These are phyloP conservation scores for Orussus abietinus DNA, from an alignment of 1,140 invertebrate genomes.

Conservation along the genomic window DNA sequence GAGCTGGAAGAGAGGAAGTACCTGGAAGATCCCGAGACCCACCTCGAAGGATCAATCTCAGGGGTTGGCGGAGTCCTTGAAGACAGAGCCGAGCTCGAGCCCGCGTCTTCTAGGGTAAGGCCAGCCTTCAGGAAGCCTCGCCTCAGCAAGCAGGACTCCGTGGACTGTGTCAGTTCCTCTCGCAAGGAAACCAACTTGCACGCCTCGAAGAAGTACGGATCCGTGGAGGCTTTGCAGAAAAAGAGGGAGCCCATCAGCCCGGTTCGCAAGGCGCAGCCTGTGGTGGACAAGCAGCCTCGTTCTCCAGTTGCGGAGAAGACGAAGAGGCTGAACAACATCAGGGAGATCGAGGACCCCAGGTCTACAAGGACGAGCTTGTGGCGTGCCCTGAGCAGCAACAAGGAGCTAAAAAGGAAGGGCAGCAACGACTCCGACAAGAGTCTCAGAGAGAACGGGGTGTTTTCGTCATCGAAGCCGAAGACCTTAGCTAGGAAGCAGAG, in stretches of 20 bases:
- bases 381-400: constrained; percentile 15
- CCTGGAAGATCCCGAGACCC: no score
- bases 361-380: constrained; percentile 10
- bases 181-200: constrained; percentile 18
- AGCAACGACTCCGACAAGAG: constrained; percentile 32
- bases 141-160: constrained; percentile 33
- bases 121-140: no score
- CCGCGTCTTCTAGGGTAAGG: no score
- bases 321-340: constrained; percentile 31
- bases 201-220: constrained; percentile 25
- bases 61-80: no score
- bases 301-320: constrained; percentile 9
- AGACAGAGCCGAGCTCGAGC: no score
- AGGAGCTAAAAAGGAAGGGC: constrained; percentile 22
- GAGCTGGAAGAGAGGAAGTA: no score
- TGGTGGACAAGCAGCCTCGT: constrained; percentile 13
- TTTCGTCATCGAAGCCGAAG: constrained; percentile 5
- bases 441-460: constrained; percentile 10
- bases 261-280: no score
- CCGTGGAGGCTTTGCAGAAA: constrained; percentile 25
- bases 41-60: no score
- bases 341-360: constrained; percentile 28
- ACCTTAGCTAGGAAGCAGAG: constrained; percentile 23
- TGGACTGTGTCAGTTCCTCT: constrained; percentile 16
- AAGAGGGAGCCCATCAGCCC: constrained; percentile 11